Conservation (phyloP, 2,888 invertebrate species). For the Caenorhabditis becei region DNA sequence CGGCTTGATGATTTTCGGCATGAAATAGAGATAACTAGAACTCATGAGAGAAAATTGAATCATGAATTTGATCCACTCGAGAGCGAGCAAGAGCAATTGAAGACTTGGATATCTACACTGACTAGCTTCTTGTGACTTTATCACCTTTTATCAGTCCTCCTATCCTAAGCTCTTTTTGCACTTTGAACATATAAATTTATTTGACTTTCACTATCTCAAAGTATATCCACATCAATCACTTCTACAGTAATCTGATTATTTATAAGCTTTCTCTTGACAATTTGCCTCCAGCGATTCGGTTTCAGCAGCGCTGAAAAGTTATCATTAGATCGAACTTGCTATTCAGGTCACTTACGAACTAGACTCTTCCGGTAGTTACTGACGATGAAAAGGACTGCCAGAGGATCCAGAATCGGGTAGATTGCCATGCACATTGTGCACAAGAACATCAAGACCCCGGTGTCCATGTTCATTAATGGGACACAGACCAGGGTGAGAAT, state of each 20-base stretch:
- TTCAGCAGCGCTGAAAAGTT: conserved; percentile 11
- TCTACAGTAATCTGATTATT: conserved; percentile 9
- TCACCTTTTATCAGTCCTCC: too few species aligned
- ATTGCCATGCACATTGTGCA: conserved; percentile 14
- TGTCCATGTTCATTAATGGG: neutral
- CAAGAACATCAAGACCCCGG: neutral
- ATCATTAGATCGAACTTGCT: neutral
- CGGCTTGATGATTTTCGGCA: too few species aligned
- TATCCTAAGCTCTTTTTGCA: too few species aligned
- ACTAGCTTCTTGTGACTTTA: too few species aligned
- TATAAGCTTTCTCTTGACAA: conserved; percentile 3
- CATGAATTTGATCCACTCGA: too few species aligned
- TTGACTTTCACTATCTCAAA: neutral
- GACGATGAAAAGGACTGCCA: conserved; percentile 6
- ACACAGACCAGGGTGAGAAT: neutral
- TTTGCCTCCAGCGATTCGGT: conserved; percentile 6
- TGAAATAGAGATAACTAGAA: too few species aligned
- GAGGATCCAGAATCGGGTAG: conserved; percentile 14
- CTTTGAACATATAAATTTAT: too few species aligned
- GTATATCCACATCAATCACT: conserved; percentile 11
- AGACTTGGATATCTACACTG: too few species aligned
- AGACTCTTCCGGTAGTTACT: conserved; percentile 20
- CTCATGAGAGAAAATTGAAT: too few species aligned
- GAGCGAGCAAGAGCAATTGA: too few species aligned
- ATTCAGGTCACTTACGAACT: conserved; percentile 5